phyloP scores from a whole-genome alignment of 1,140 invertebrate species.

The Orchestia grillus region DNA sequence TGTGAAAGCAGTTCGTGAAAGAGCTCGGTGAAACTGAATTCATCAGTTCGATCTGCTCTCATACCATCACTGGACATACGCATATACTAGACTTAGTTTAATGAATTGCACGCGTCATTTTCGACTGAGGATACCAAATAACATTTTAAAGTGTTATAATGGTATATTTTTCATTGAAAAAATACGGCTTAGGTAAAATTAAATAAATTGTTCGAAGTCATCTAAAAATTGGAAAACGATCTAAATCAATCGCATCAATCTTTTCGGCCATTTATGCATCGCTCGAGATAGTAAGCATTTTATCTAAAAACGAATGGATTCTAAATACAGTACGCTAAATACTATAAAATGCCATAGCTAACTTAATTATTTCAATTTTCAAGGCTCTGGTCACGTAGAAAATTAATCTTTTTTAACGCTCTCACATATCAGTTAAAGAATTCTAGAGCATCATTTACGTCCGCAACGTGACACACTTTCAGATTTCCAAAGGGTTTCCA shows the following conservation, averaged over 20 bases:
- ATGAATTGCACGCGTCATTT: not conserved
- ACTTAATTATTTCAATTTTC: not conserved
- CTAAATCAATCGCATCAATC: not conserved
- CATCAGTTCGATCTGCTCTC: not conserved
- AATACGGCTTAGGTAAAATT: not conserved
- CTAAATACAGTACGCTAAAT: not conserved
- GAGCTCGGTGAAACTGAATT: not conserved
- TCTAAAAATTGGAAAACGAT: not conserved
- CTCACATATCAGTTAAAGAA: not conserved
- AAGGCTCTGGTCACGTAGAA: not conserved
- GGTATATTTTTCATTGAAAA: not conserved
- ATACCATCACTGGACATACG: not conserved
- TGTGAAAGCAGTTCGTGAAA: slow-evolving; percentile 21
- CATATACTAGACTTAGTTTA: not conserved
- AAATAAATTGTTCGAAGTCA: not conserved
- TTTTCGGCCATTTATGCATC: not conserved
- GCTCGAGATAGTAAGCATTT: not conserved
- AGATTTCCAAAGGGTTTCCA: not conserved
- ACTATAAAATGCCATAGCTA: not conserved
- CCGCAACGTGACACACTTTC: no score
- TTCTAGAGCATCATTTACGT: not conserved
- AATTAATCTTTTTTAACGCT: not conserved
- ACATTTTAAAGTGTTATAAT: not conserved
- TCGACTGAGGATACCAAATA: not conserved
- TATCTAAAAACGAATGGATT: not conserved